phyloP scores from a whole-genome alignment of 2,113 vertebrate species.

The Calidris pugnax region DNA sequence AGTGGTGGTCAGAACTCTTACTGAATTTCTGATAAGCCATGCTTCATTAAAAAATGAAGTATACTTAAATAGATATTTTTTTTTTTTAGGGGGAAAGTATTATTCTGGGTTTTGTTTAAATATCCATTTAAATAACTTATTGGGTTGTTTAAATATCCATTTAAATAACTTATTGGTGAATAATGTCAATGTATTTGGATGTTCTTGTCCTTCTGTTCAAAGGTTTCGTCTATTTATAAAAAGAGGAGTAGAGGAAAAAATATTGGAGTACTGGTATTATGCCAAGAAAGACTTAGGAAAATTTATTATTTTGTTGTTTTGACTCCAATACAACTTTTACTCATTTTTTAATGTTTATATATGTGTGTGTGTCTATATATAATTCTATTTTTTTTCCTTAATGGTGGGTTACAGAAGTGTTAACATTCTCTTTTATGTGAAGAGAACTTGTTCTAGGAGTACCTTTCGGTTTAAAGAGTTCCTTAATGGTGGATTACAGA shows the following conservation, averaged over 20 bases:
- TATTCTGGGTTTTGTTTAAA: background rate
- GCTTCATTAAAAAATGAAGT: background rate
- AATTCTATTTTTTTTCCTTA: background rate
- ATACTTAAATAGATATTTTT: background rate
- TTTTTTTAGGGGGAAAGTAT: background rate
- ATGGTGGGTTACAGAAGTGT: background rate
- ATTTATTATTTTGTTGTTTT: background rate
- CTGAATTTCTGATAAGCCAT: background rate
- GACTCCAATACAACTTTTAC: background rate
- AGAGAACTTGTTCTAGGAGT: background rate
- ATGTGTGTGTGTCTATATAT: fast-evolving
- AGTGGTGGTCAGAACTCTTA: background rate
- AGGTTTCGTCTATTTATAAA: constrained; percentile 12
- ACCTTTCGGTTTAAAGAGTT: background rate
- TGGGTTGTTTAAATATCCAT: background rate
- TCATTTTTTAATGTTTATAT: background rate
- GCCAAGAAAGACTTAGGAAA: background rate
- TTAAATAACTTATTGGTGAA: background rate
- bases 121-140: background rate
- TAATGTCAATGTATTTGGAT: background rate
- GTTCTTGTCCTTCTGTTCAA: constrained; percentile 11
- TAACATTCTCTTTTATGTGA: background rate
- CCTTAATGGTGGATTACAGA: background rate
- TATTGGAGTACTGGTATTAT: background rate
- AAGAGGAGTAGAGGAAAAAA: background rate